These are phyloP conservation scores for Idaea biselata DNA, from an alignment of 2,888 invertebrate genomes.

Conservation along the genomic window DNA sequence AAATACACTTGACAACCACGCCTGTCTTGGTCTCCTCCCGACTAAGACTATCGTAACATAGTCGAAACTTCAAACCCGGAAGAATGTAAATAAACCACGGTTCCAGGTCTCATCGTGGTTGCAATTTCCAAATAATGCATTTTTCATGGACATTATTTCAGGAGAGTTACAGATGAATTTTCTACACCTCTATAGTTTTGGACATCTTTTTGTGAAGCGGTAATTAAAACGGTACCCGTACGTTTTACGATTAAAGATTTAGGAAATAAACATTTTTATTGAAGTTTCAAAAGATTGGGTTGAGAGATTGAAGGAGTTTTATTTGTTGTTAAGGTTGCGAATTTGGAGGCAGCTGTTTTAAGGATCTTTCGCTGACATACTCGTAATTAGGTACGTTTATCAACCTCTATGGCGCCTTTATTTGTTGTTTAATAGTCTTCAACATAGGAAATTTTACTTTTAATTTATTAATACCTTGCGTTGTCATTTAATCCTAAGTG, in stretches of 20 bases:
- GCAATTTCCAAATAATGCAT: too few relatives aligned
- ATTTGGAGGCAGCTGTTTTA: background rate
- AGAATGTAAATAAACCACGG: too few relatives aligned
- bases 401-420: too few relatives aligned
- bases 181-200: background rate
- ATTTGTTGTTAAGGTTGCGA: background rate
- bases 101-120: too few relatives aligned
- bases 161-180: background rate
- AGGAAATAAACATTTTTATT: slow-evolving; percentile 1
- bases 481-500: too few relatives aligned
- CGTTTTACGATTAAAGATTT: slow-evolving; percentile 1
- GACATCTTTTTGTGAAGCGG: background rate
- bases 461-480: too few relatives aligned
- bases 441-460: background rate
- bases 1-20: too few relatives aligned
- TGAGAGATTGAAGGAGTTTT: background rate
- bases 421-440: background rate
- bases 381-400: background rate
- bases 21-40: too few relatives aligned
- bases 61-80: too few relatives aligned
- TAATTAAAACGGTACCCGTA: background rate
- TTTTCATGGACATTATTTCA: too few relatives aligned
- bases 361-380: background rate
- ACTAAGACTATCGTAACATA: too few relatives aligned
- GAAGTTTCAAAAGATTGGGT: background rate